A percentile compares a stretch with the other conserved stretches of the same genome.
Conservation (phyloP, 2,888 invertebrate species). For the Dermolepida albohirtum region DNA sequence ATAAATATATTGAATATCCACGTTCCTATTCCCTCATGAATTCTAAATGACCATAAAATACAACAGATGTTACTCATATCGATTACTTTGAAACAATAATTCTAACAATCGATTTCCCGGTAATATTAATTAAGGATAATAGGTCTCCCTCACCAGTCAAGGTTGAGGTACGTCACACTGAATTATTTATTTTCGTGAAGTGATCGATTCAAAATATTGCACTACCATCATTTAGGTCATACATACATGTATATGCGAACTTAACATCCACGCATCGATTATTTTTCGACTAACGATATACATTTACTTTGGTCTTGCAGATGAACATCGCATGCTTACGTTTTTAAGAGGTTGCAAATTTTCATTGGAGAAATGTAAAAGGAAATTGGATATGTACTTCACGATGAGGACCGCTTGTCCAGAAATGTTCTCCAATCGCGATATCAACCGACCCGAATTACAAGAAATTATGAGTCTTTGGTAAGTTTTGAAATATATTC, state of each 20-base stretch:
- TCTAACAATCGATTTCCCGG: not conserved
- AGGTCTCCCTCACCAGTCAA: no score
- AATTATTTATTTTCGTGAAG: no score
- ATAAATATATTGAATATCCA: no score
- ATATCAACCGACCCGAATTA: slow-evolving; percentile 79
- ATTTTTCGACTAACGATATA: not conserved
- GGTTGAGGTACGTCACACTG: no score
- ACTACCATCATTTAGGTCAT: no score
- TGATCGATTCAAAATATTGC: no score
- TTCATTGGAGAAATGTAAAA: slow-evolving; percentile 86
- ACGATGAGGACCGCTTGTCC: slow-evolving; percentile 86
- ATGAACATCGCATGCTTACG: slow-evolving; percentile 82
- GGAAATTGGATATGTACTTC: slow-evolving; percentile 89
- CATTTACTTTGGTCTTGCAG: slow-evolving; percentile 63
- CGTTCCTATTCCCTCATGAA: slow-evolving; percentile 1
- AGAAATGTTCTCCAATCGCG: slow-evolving; percentile 84
- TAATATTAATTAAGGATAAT: not conserved
- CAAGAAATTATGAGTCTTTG: slow-evolving; percentile 75
- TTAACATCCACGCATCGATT: not conserved
- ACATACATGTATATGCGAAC: not conserved
- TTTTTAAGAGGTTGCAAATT: slow-evolving; percentile 89
- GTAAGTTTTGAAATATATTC: slow-evolving; percentile 67
- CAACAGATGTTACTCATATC: slow-evolving; percentile 10
- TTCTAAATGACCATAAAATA: slow-evolving; percentile 4
- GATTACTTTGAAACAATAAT: slow-evolving; percentile 2